Percentiles rank a stretch among this genome's conserved stretches.
Evolutionary conservation across 2,888 invertebrate species (phyloP).

Genomic region (Neelides folsomi): DNA sequence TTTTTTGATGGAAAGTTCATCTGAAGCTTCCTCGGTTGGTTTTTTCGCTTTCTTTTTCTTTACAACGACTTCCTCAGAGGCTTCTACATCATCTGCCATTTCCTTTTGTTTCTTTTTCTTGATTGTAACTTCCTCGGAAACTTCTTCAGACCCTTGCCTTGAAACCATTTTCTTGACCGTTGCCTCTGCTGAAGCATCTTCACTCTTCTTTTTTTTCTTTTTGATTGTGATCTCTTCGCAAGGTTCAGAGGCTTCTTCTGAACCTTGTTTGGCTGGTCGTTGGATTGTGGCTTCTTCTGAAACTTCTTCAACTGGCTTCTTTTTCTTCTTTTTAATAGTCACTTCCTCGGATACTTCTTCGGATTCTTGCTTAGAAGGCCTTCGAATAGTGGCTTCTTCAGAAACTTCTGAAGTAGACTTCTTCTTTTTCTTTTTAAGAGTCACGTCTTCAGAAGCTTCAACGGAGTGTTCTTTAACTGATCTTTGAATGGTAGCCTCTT

Average conservation of each 20-base stretch:
- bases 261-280: not conserved
- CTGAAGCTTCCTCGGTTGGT: constrained; percentile 21
- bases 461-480: constrained; percentile 5
- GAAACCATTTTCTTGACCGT: constrained; percentile 7
- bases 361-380: constrained; percentile 30
- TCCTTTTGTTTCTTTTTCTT: constrained; percentile 54
- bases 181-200: constrained; percentile 37
- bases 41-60: constrained; percentile 8
- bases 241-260: not conserved
- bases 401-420: constrained; percentile 9
- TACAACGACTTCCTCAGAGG: constrained; percentile 12
- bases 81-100: constrained; percentile 8
- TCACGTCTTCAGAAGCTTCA: constrained; percentile 3
- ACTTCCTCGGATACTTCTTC: constrained; percentile 35
- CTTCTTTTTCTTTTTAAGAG: constrained; percentile 13
- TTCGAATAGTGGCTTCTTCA: constrained; percentile 16
- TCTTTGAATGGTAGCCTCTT: constrained; percentile 33
- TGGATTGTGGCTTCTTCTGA: constrained; percentile 23
- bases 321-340: constrained; percentile 27
- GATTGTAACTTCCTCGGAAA: constrained; percentile 53
- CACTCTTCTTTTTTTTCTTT: constrained; percentile 18
- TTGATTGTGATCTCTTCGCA: constrained; percentile 3
- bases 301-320: constrained; percentile 22
- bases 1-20: constrained; percentile 20
- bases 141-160: constrained; percentile 27